Percentiles rank a stretch among this genome's conserved stretches.
Conservation (phyloP, 2,888 invertebrate genomes). For the Ptychoptera contaminata region DNA sequence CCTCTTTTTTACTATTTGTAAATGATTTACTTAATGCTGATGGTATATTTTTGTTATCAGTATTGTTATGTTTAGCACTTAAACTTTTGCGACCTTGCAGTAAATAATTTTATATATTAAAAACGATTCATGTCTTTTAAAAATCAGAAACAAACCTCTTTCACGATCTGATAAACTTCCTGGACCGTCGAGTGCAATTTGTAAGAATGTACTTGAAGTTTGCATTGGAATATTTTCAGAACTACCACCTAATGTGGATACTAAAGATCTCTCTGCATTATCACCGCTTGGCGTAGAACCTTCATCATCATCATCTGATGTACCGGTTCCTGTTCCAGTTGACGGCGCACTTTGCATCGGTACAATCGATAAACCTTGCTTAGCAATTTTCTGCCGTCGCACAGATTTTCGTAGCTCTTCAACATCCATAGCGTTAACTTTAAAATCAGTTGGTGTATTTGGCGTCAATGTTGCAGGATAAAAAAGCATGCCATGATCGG, state of each 20-base stretch:
- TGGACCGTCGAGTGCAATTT: constrained; percentile 30
- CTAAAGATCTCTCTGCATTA: constrained; percentile 52
- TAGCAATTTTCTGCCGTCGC: constrained; percentile 48
- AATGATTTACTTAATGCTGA: constrained; percentile 26
- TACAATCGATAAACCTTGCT: constrained; percentile 28
- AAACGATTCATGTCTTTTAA: not conserved
- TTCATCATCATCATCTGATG: constrained; percentile 60
- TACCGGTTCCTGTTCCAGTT: constrained; percentile 43
- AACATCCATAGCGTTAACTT: constrained; percentile 76
- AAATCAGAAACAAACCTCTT: constrained; percentile 7
- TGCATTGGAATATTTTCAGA: constrained; percentile 39
- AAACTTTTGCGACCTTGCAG: constrained; percentile 40
- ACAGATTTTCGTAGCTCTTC: constrained; percentile 66
- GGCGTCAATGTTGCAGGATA: constrained; percentile 39
- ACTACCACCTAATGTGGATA: constrained; percentile 54
- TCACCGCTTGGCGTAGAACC: constrained; percentile 69
- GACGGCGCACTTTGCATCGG: constrained; percentile 32
- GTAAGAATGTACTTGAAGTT: constrained; percentile 24
- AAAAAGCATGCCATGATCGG: constrained; percentile 56
- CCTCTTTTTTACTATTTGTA: constrained; percentile 41
- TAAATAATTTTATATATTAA: constrained; percentile 2
- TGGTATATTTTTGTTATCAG: constrained; percentile 21
- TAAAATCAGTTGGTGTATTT: constrained; percentile 46
- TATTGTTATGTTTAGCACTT: constrained; percentile 39
- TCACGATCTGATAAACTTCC: constrained; percentile 25